phyloP scores from a whole-genome alignment of 2,888 invertebrate genomes.

The Drosophila falleni region DNA sequence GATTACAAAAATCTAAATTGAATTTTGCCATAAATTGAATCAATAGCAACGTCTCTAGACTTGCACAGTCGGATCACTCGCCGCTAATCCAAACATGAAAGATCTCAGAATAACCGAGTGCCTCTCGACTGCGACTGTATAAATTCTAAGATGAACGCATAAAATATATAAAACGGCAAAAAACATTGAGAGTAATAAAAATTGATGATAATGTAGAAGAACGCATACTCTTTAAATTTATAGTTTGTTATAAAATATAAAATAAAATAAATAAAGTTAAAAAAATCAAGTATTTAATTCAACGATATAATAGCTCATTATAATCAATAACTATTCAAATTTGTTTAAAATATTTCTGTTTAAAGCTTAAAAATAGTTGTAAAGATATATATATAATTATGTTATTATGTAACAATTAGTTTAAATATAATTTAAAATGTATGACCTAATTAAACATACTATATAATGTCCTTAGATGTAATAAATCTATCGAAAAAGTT shows the following conservation, averaged over 20 bases:
- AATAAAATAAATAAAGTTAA: not conserved
- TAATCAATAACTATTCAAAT: not conserved
- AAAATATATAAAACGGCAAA: slow-evolving; percentile 45
- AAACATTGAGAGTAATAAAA: slow-evolving; percentile 31
- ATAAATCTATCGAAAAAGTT: too few species aligned
- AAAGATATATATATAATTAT: too few species aligned
- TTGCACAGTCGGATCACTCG: slow-evolving; percentile 40
- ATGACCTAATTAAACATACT: too few species aligned
- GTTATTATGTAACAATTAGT: too few species aligned
- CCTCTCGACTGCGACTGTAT: slow-evolving; percentile 55
- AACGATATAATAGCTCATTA: not conserved
- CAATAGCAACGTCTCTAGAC: slow-evolving; percentile 43
- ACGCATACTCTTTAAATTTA: slow-evolving; percentile 12
- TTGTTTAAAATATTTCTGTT: too few species aligned
- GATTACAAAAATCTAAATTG: slow-evolving; percentile 81
- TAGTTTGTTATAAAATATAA: not conserved
- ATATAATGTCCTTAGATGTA: too few species aligned
- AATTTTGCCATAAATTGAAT: slow-evolving; percentile 81
- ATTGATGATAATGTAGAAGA: not conserved
- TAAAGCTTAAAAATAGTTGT: too few species aligned
- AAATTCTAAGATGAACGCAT: slow-evolving; percentile 67
- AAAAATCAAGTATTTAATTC: not conserved
- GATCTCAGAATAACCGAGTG: slow-evolving; percentile 61
- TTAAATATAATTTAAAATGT: too few species aligned
- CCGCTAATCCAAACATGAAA: slow-evolving; percentile 68